Conservation (phyloP, 2,797 vertebrate genomes). For the Acanthornis magna region DNA sequence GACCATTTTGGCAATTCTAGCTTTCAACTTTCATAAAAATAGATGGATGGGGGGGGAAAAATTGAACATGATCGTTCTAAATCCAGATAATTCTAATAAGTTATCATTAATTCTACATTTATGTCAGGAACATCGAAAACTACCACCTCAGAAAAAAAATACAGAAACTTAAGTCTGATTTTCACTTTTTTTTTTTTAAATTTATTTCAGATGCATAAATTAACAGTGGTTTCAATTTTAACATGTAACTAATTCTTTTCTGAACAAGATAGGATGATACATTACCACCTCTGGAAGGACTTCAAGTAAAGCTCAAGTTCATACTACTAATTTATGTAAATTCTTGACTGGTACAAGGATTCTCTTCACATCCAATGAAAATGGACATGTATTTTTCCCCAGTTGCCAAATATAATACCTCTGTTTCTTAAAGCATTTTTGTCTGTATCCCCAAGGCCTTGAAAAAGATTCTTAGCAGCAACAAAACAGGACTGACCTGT, state of each 20-base stretch:
- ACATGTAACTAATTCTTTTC: constrained; percentile 37
- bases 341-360: constrained; percentile 41
- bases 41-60: not conserved
- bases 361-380: constrained; percentile 62
- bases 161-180: constrained; percentile 45
- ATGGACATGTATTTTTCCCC: constrained; percentile 1
- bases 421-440: constrained; percentile 68
- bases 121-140: not conserved
- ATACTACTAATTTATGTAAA: constrained; percentile 8
- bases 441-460: constrained; percentile 66
- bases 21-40: not conserved
- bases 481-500: constrained; percentile 76
- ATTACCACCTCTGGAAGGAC: constrained; percentile 52
- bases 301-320: constrained; percentile 66
- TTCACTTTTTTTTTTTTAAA: not conserved
- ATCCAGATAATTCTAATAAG: not conserved
- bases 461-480: constrained; percentile 78
- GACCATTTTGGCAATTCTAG: not conserved
- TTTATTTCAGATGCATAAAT: constrained; percentile 77
- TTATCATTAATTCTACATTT: not conserved
- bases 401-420: constrained; percentile 55
- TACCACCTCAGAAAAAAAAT: not conserved
- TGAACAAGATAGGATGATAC: constrained; percentile 49
- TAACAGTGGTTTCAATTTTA: constrained; percentile 66
- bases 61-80: not conserved